These are phyloP conservation scores for Ceratotherium simum DNA, from an alignment of 2,113 vertebrate genomes.

Conservation along the genomic window DNA sequence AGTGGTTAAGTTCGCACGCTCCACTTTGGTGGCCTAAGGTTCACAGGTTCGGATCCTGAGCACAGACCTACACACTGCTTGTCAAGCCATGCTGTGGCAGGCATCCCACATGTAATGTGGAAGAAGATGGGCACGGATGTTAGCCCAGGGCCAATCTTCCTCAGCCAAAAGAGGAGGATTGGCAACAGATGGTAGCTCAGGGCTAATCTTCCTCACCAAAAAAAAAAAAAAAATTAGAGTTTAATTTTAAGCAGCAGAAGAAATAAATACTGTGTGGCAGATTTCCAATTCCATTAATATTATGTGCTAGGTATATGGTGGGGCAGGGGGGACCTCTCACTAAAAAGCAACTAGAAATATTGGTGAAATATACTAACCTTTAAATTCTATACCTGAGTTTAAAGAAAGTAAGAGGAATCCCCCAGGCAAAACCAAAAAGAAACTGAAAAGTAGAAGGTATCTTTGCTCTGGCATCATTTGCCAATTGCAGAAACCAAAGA, in stretches of 20 bases:
- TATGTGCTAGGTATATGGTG: background rate
- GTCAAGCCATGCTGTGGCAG: too few species aligned
- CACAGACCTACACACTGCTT: too few species aligned
- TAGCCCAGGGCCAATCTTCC: too few species aligned
- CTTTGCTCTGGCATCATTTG: background rate
- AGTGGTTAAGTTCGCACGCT: too few species aligned
- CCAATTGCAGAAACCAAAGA: background rate
- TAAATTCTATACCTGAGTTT: background rate
- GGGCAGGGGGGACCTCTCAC: background rate
- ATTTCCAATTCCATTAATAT: background rate
- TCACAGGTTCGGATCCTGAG: too few species aligned
- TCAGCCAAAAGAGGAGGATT: too few species aligned
- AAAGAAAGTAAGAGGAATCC: background rate
- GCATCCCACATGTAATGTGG: too few species aligned
- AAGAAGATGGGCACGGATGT: too few species aligned
- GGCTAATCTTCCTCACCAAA: too few species aligned
- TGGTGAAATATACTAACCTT: background rate
- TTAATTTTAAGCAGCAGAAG: background rate
- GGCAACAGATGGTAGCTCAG: too few species aligned
- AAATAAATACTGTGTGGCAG: background rate
- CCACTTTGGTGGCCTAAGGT: too few species aligned
- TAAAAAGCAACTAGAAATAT: background rate
- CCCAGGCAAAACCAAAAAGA: background rate
- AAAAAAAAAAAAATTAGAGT: background rate
- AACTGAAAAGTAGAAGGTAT: background rate